Conservation (phyloP, 2,797 vertebrate species). For the Lagorchestes hirsutus region DNA sequence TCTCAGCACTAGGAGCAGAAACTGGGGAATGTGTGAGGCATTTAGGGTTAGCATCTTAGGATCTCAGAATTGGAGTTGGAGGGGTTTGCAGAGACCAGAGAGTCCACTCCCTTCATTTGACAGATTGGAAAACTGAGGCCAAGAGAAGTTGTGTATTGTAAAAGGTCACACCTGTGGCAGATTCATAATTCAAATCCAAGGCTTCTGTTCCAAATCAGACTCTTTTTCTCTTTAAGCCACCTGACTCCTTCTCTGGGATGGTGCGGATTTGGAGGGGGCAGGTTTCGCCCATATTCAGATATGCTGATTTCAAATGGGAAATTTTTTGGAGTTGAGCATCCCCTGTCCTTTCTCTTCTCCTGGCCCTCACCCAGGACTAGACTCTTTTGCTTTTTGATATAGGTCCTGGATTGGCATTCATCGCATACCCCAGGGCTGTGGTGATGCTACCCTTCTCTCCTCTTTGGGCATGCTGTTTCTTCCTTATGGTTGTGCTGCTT, state of each 20-base stretch:
- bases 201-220: background rate
- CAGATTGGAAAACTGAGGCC: background rate
- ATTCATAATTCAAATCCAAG: background rate
- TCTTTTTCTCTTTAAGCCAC: background rate
- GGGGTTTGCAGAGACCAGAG: background rate
- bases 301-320: background rate
- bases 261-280: background rate
- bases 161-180: background rate
- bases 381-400: constrained; percentile 49
- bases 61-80: background rate
- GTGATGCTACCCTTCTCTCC: constrained; percentile 98
- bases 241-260: background rate
- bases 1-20: background rate
- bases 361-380: background rate
- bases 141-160: background rate
- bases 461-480: constrained; percentile 97
- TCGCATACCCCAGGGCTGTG: constrained; percentile 96
- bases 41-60: background rate
- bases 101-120: background rate
- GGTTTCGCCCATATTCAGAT: background rate
- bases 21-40: background rate
- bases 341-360: background rate
- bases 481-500: constrained; percentile 96
- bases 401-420: constrained; percentile 97
- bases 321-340: background rate